Conservation (phyloP, 2,113 vertebrate species). For the Hirundichthys speculiger region DNA sequence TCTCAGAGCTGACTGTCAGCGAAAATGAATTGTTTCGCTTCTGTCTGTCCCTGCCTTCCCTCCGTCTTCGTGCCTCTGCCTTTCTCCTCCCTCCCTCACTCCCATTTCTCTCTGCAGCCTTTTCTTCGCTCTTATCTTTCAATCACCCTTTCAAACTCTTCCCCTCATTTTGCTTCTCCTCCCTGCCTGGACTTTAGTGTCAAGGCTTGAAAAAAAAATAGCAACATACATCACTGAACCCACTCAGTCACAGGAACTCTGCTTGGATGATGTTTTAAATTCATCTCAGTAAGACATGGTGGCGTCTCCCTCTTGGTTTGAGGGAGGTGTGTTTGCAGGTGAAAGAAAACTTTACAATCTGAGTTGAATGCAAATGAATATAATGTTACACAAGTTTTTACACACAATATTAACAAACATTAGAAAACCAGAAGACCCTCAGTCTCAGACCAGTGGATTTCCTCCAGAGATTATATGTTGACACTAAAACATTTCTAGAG, state of each 20-base stretch:
- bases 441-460: too few relatives aligned
- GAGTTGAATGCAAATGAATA: too few relatives aligned
- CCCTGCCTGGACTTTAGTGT: slow-evolving; percentile 19
- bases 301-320: too few relatives aligned
- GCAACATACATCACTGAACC: background rate
- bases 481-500: too few relatives aligned
- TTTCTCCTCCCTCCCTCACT: slow-evolving; percentile 42
- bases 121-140: slow-evolving; percentile 54
- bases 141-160: slow-evolving; percentile 7
- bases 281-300: too few relatives aligned
- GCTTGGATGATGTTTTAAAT: background rate
- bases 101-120: slow-evolving; percentile 50
- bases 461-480: too few relatives aligned
- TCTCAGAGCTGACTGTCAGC: slow-evolving; percentile 78
- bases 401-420: too few relatives aligned
- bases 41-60: slow-evolving; percentile 67
- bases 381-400: too few relatives aligned
- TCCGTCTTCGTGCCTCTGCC: slow-evolving; percentile 57
- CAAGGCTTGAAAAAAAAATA: slow-evolving; percentile 15
- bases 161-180: slow-evolving; percentile 39
- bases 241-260: background rate
- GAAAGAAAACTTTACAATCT: too few relatives aligned
- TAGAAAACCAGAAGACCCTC: too few relatives aligned
- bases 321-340: too few relatives aligned
- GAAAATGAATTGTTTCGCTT: slow-evolving; percentile 77